phyloP scores from a whole-genome alignment of 2,888 invertebrate genomes.

The Drosophila cognata region DNA sequence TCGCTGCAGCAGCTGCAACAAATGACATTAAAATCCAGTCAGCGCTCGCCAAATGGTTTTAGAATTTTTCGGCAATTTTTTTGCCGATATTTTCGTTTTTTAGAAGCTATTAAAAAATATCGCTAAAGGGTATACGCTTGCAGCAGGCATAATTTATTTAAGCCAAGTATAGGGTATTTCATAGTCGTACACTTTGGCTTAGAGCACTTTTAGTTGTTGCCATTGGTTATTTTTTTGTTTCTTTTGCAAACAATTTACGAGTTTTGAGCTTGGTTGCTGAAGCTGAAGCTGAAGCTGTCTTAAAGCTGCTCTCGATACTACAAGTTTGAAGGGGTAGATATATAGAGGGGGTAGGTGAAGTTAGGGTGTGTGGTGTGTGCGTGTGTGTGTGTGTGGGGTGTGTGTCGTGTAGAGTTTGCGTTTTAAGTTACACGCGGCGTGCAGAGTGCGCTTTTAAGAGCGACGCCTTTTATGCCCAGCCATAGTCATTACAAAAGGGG shows the following conservation, averaged over 20 bases:
- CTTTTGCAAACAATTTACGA: conserved; percentile 34
- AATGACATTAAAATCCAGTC: conserved; percentile 73
- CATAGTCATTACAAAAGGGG: conserved; percentile 64
- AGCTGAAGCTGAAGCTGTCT: conserved; percentile 24
- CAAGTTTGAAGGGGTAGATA: background rate
- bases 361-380: background rate
- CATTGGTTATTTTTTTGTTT: conserved; percentile 1
- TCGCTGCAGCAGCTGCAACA: conserved; percentile 63
- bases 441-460: conserved; percentile 63
- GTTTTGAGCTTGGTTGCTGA: background rate
- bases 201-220: background rate
- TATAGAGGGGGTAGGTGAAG: too few species aligned
- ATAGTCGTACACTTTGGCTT: background rate
- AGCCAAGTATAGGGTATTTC: background rate
- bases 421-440: conserved; percentile 58
- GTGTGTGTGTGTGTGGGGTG: background rate
- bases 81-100: conserved; percentile 11
- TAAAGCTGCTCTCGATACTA: conserved; percentile 22
- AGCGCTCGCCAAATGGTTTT: conserved; percentile 44
- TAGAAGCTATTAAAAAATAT: background rate
- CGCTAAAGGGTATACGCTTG: background rate
- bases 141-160: background rate
- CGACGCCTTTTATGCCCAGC: conserved; percentile 65
- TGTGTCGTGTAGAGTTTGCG: conserved; percentile 17
- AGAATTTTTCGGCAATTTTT: conserved; percentile 36